Evolutionary conservation across 2,113 vertebrate species (phyloP).

Genomic region (Channa maculata): DNA sequence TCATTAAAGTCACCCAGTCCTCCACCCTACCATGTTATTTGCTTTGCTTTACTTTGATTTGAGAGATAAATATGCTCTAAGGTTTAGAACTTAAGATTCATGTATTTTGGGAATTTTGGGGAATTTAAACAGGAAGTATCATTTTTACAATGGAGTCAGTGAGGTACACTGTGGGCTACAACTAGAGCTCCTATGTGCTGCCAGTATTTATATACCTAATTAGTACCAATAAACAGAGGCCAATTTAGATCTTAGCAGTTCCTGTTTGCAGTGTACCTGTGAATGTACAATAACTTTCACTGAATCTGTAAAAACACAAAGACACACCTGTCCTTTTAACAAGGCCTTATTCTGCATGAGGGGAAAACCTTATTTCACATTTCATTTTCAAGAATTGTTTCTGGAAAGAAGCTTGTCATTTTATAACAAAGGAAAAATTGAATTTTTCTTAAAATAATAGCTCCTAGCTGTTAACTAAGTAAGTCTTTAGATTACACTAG

Average conservation of each 20-base stretch:
- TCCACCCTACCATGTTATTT: not conserved
- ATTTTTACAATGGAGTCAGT: not conserved
- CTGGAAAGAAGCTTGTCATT: not conserved
- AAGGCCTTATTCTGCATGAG: not conserved
- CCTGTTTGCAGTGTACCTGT: not conserved
- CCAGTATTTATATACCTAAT: not conserved
- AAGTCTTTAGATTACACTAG: too few species aligned
- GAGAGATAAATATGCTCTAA: not conserved
- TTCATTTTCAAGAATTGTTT: conserved; percentile 6
- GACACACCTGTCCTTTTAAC: too few species aligned
- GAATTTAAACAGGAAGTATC: conserved; percentile 17
- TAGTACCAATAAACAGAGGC: too few species aligned
- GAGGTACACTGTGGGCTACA: not conserved
- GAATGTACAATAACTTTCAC: not conserved
- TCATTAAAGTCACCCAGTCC: not conserved
- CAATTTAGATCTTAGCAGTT: not conserved
- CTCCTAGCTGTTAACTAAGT: not conserved
- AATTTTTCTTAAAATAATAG: not conserved
- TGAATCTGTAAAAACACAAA: too few species aligned
- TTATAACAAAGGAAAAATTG: not conserved
- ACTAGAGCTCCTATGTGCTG: not conserved
- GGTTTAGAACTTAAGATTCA: not conserved
- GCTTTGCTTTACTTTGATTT: not conserved
- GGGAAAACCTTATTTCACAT: not conserved
- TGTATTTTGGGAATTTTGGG: not conserved